phyloP scores from a whole-genome alignment of 2,797 vertebrate genomes.

The Huso huso region DNA sequence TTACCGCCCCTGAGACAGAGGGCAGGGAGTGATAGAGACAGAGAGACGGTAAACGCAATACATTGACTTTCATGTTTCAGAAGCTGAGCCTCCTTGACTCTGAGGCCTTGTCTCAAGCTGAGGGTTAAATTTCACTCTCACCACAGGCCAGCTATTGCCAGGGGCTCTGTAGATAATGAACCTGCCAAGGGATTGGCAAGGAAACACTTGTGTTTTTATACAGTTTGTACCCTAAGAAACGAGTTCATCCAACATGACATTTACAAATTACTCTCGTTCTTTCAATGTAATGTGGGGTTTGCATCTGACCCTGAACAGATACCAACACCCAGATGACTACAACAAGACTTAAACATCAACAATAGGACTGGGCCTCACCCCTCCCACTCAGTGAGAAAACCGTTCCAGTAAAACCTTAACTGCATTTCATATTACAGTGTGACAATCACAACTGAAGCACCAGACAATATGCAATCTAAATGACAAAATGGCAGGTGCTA shows the following conservation, averaged over 20 bases:
- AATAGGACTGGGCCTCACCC: background rate
- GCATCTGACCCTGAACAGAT: constrained; percentile 48
- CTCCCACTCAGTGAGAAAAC: no score
- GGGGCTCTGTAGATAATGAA: constrained; percentile 46
- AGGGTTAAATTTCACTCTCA: constrained; percentile 77
- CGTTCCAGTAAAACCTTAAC: no score
- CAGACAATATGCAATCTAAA: no score
- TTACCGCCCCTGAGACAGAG: no score
- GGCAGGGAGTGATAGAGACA: no score
- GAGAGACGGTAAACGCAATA: no score
- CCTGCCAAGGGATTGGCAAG: constrained; percentile 62
- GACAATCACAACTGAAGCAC: no score
- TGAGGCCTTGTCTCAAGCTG: constrained; percentile 70
- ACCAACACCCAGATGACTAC: constrained; percentile 1
- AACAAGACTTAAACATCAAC: background rate
- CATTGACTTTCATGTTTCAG: constrained; percentile 20
- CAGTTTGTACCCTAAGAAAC: constrained; percentile 55
- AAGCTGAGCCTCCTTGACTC: constrained; percentile 60
- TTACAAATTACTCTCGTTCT: constrained; percentile 56
- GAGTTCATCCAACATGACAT: constrained; percentile 25
- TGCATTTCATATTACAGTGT: no score
- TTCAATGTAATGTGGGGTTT: constrained; percentile 42
- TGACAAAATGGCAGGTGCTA: no score
- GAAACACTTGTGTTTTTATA: constrained; percentile 67
- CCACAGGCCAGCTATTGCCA: constrained; percentile 56